These are phyloP conservation scores for Metalampra italica DNA, from an alignment of 2,888 invertebrate genomes.

Conservation along the genomic window DNA sequence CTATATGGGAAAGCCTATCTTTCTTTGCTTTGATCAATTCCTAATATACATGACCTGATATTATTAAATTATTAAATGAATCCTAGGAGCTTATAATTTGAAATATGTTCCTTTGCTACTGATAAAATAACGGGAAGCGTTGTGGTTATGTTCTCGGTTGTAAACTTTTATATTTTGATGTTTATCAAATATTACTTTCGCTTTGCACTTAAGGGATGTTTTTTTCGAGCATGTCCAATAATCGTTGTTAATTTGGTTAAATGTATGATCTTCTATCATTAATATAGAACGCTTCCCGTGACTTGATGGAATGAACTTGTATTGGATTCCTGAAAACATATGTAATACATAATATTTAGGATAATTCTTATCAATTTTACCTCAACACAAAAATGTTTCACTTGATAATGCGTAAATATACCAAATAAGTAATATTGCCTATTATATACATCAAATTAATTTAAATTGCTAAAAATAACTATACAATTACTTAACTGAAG, in stretches of 20 bases:
- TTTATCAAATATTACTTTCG: constrained; percentile 21
- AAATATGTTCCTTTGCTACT: constrained; percentile 10
- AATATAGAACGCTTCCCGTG: constrained; percentile 15
- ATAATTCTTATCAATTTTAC: no score
- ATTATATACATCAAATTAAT: no score
- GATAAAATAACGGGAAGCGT: constrained; percentile 4
- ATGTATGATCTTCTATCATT: constrained; percentile 22
- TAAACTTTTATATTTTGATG: constrained; percentile 17
- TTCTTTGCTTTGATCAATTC: no score
- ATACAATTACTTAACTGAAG: no score
- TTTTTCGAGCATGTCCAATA: constrained; percentile 27
- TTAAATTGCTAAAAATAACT: no score
- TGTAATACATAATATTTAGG: no score
- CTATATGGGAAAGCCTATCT: no score
- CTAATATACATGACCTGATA: no score
- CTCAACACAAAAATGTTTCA: no score
- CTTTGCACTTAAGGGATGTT: constrained; percentile 20
- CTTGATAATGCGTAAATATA: no score
- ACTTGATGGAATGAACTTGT: constrained; percentile 9
- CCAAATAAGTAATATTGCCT: no score
- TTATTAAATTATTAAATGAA: no score
- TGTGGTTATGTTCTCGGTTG: constrained; percentile 16
- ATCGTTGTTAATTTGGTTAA: constrained; percentile 18
- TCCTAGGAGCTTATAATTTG: background rate
- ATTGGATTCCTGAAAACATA: background rate